Evolutionary conservation across 2,797 vertebrate species (phyloP).

Genomic region (Periparus ater): DNA sequence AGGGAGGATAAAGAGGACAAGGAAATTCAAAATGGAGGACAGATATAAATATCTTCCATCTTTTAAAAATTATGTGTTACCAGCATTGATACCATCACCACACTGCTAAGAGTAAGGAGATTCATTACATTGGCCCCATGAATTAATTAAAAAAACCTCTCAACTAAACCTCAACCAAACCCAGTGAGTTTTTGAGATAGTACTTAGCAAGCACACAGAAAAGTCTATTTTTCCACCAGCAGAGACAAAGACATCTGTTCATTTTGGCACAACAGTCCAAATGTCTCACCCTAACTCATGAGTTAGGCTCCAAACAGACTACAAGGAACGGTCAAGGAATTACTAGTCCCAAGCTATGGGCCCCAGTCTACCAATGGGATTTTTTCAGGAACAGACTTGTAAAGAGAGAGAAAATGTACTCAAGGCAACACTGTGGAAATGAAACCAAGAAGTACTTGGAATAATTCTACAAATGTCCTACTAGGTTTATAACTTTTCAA

Average conservation of each 20-base stretch:
- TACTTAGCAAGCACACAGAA: background rate
- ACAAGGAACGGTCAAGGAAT: background rate
- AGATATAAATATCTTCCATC: background rate
- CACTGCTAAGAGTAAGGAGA: background rate
- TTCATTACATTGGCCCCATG: background rate
- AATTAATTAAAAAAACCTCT: background rate
- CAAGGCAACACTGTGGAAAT: background rate
- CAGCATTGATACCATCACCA: background rate
- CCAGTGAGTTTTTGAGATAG: background rate
- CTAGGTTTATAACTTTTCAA: background rate
- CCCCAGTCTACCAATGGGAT: background rate
- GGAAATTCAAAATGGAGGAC: background rate
- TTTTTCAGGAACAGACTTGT: background rate
- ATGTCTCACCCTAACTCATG: background rate
- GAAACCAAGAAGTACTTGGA: background rate
- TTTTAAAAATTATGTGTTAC: background rate
- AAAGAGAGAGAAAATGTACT: background rate
- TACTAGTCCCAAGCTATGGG: background rate
- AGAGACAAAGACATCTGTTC: background rate
- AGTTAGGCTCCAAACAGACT: constrained; percentile 22
- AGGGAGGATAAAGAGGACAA: background rate
- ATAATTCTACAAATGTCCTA: background rate
- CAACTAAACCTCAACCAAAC: background rate
- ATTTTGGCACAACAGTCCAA: background rate
- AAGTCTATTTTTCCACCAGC: background rate